These are phyloP conservation scores for Tyrannus savana DNA, from an alignment of 2,113 vertebrate species.

Conservation along the genomic window DNA sequence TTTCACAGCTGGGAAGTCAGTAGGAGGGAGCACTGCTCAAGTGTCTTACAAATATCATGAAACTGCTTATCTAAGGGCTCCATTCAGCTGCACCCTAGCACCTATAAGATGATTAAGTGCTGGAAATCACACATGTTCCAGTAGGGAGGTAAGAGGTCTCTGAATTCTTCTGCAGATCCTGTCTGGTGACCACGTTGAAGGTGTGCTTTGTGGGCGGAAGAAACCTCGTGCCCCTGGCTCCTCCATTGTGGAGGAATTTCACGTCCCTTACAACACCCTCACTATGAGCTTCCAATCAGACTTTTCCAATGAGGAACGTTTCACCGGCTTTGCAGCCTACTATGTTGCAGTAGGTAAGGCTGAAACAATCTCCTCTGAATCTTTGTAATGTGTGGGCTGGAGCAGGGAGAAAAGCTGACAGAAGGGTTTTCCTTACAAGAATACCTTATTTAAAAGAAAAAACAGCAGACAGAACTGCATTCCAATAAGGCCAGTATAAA, in stretches of 20 bases:
- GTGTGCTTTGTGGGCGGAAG: conserved; percentile 79
- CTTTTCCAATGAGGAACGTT: conserved; percentile 86
- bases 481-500: background rate
- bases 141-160: background rate
- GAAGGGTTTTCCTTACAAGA: background rate
- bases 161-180: conserved; percentile 74
- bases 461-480: background rate
- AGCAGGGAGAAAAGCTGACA: background rate
- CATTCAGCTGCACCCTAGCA: background rate
- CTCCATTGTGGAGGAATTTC: conserved; percentile 76
- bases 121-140: background rate
- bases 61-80: background rate
- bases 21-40: background rate
- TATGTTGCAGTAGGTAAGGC: conserved; percentile 83
- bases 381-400: background rate
- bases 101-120: background rate
- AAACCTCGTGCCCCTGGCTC: conserved; percentile 63
- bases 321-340: conserved; percentile 88
- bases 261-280: conserved; percentile 75
- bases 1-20: background rate
- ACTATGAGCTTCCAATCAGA: conserved; percentile 84
- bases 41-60: background rate
- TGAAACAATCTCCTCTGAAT: background rate
- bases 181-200: conserved; percentile 64
- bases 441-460: background rate